These are phyloP conservation scores for Leptinotarsa haldemani DNA, from an alignment of 2,888 invertebrate genomes.

Conservation along the genomic window DNA sequence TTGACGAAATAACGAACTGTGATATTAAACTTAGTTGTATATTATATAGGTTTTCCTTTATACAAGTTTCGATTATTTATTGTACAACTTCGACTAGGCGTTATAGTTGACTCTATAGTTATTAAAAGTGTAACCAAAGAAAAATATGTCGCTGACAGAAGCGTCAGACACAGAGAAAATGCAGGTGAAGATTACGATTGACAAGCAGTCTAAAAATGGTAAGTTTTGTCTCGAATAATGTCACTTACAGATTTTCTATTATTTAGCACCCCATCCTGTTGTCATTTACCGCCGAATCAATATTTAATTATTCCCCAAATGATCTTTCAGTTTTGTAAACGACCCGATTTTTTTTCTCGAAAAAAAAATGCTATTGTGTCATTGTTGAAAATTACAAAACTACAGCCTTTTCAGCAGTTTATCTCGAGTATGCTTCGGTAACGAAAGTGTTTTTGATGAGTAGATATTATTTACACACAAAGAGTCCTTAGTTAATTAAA, in stretches of 20 bases:
- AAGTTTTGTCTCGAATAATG: slow-evolving; percentile 42
- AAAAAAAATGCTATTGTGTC: neutral
- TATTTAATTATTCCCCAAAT: slow-evolving; percentile 14
- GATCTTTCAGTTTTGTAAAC: slow-evolving; percentile 2
- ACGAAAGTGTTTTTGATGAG: neutral
- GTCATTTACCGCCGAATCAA: neutral
- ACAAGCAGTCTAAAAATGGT: slow-evolving; percentile 57
- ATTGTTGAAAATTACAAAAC: slow-evolving; percentile 3
- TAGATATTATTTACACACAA: neutral
- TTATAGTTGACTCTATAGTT: slow-evolving; percentile 49
- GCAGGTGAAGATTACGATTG: slow-evolving; percentile 52
- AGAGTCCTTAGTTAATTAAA: neutral
- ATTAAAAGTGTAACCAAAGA: slow-evolving; percentile 56
- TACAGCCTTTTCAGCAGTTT: neutral
- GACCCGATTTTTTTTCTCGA: neutral
- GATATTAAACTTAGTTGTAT: slow-evolving; percentile 62
- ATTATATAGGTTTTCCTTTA: slow-evolving; percentile 59
- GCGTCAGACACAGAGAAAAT: slow-evolving; percentile 54
- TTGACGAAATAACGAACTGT: slow-evolving; percentile 61
- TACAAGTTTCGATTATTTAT: slow-evolving; percentile 60
- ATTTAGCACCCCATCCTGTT: neutral
- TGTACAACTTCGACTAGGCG: slow-evolving; percentile 54
- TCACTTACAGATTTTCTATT: slow-evolving; percentile 13
- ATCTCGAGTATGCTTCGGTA: neutral
- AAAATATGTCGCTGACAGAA: slow-evolving; percentile 54